These are phyloP conservation scores for Leptestheria dahalacensis DNA, from an alignment of 1,140 invertebrate genomes.

Conservation along the genomic window DNA sequence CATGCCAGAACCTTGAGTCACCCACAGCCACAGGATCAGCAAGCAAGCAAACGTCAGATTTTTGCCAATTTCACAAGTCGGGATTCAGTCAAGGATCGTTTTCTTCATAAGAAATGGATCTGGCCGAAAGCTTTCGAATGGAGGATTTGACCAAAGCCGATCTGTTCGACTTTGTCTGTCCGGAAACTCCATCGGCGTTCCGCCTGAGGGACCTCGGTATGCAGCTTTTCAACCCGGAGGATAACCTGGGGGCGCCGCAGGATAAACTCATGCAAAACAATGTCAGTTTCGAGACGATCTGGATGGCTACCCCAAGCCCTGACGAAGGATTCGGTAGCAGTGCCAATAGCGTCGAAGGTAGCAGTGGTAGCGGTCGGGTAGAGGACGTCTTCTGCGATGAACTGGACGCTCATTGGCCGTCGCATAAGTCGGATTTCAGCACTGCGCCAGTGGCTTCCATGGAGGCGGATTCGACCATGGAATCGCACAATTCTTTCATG, in stretches of 20 bases:
- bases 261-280: neutral
- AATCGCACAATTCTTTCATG: neutral
- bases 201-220: conserved; percentile 4
- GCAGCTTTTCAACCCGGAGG: conserved; percentile 5
- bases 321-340: conserved; percentile 15
- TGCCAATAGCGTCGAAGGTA: conserved; percentile 8
- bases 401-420: neutral
- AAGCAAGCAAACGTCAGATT: neutral
- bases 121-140: conserved; percentile 13
- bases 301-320: conserved; percentile 12
- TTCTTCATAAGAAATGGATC: conserved; percentile 1
- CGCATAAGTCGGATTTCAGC: neutral
- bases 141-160: conserved; percentile 14
- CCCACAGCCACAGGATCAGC: neutral
- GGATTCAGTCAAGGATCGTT: neutral
- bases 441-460: neutral
- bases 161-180: conserved; percentile 14
- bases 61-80: neutral
- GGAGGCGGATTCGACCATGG: conserved; percentile 4
- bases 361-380: neutral
- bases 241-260: neutral
- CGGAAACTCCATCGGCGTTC: conserved; percentile 13
- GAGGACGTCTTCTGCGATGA: conserved; percentile 11
- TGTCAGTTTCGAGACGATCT: conserved; percentile 2
- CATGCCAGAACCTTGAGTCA: neutral